Base-by-base conservation (phyloP, 2,113 vertebrate species). In the Mormyrus lacerda region DNA sequence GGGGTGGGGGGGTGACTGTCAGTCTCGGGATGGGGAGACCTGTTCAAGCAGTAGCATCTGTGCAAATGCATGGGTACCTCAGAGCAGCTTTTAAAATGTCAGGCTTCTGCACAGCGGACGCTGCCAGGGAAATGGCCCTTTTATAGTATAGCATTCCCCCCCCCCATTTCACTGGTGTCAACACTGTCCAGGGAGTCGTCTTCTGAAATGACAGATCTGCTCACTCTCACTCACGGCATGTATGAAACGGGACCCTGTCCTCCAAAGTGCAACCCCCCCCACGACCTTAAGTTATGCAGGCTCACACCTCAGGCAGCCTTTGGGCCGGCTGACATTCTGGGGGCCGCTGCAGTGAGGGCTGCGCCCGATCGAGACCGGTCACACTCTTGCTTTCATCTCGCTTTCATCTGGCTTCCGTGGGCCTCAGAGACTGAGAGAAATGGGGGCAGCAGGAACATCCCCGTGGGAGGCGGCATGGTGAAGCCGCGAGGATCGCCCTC, bases 61-160 rank as follows among this genome's bases (percentile, higher is more conserved):
- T 31, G 27, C 7, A 24, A 42, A 44, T 3, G 42, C 82, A 85
- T 24, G 1, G 83, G 44, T 47, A 24, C 42, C 45, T 85, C 44
- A 42, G 15, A 84, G 79, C 83, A 13, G 45, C 42, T 85, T 51
- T 89, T 31, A 47, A 53, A 89, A 89, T 85, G 82, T 85, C 88
- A 85, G 9, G 24, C 27, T 24, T 58, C 11, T 42, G 82, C 55
- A 44, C 24, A 5, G 35, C 5, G 50, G 35, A 35, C 13, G 31
- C 31, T 39, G 35, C 69, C 69, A 15, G 15, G 35, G 10, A 39
- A 76, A 76, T 76, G 31, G 69, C 31, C 69, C 69, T 76, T 76
- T 39, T 13, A 39, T 13, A 39, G 31, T 76, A 31, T 15, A 39
- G 31, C 31, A 31, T 31, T 3, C 69, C 65, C 61, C 65, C 10